A percentile compares a stretch with the other conserved stretches of the same genome.
These are phyloP conservation scores for Limosa lapponica DNA, from an alignment of 2,797 vertebrate species.

Conservation along the genomic window DNA sequence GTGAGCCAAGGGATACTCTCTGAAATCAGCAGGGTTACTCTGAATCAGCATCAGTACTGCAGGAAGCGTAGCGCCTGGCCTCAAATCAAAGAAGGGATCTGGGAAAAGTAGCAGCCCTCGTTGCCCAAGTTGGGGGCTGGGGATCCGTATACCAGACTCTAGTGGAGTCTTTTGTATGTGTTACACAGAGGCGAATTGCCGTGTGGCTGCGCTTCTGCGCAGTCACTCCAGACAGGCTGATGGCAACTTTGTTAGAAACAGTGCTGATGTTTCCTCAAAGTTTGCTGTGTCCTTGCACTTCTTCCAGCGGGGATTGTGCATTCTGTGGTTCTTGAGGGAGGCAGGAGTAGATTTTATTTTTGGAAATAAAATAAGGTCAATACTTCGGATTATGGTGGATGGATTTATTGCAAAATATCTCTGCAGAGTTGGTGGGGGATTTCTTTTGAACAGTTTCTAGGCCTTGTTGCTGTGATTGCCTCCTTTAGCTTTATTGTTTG, in stretches of 20 bases:
- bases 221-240: not conserved
- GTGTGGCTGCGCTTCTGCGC: conserved; percentile 12
- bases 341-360: not conserved
- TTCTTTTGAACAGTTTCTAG: not conserved
- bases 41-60: not conserved
- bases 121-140: conserved; percentile 40
- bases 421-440: not conserved
- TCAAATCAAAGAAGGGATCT: not conserved
- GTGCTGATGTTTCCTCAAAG: not conserved
- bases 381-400: not conserved
- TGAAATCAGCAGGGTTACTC: not conserved
- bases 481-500: not conserved
- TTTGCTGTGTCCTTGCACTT: not conserved
- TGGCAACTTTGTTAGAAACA: conserved; percentile 21
- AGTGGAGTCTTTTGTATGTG: conserved; percentile 62
- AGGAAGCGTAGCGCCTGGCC: not conserved
- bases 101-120: conserved; percentile 22
- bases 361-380: not conserved
- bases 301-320: not conserved
- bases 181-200: conserved; percentile 18
- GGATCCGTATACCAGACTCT: not conserved
- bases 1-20: not conserved
- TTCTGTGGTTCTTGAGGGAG: not conserved
- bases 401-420: not conserved
- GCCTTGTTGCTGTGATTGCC: not conserved